Evolutionary conservation across 2,113 vertebrate genomes (phyloP).

Genomic region (Muscicapa adusta): DNA sequence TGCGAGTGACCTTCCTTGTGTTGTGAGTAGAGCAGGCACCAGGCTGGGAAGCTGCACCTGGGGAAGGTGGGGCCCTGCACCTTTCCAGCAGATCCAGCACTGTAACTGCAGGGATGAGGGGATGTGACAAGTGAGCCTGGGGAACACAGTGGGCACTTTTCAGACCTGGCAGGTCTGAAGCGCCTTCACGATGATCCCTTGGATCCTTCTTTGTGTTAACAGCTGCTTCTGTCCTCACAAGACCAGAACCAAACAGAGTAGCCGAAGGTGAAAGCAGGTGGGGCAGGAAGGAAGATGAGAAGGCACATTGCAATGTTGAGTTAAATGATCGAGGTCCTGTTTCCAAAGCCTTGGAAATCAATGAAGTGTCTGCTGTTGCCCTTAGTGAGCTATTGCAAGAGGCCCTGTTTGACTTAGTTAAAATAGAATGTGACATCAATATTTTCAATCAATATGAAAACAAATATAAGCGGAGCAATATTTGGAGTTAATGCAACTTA

Average conservation of each 20-base stretch:
- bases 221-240: not conserved
- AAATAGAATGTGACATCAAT: not conserved
- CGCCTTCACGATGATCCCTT: not conserved
- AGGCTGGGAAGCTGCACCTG: not conserved
- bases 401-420: not conserved
- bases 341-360: not conserved
- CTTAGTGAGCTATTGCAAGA: not conserved
- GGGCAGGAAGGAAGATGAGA: not conserved
- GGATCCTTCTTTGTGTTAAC: not conserved
- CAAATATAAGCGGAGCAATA: not conserved
- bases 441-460: not conserved
- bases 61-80: too few relatives aligned
- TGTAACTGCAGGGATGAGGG: accelerated
- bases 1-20: accelerated
- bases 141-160: accelerated
- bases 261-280: not conserved
- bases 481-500: not conserved
- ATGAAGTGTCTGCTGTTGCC: not conserved
- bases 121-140: accelerated
- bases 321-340: not conserved
- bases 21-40: not conserved
- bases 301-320: not conserved
- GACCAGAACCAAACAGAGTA: not conserved
- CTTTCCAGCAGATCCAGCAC: not conserved
- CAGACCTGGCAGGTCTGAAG: accelerated